Base-by-base conservation (phyloP, 2,888 invertebrate species). In the Seira ritae region DNA sequence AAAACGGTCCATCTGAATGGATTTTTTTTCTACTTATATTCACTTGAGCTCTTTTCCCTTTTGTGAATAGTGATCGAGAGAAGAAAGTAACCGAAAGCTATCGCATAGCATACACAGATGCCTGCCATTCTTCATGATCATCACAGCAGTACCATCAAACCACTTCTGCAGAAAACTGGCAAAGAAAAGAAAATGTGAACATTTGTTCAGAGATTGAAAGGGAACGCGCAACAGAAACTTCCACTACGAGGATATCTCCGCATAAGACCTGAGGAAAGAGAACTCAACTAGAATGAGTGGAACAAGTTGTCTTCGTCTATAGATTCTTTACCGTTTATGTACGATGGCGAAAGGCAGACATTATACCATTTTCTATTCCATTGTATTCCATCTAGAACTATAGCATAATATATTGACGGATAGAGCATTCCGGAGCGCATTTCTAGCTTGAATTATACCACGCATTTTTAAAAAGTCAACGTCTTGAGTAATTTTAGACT, bases 1-100 rank as follows among this genome's bases (percentile, higher is more conserved):
- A 50, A 50, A 50, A 50, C 50, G 50, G 50, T n/a, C 17, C 50
- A 50, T 50, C 50, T 50, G 50, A 50, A 50, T 50, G 17, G 50
- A 50, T 50, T 50, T n/a, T 50, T 50, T n/a, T n/a, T n/a, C 50
- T 50, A 15, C 17, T 50, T 50, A 50, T 50, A 50, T 50, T 50
- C 50, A 50, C 50, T 50, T 50, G 12, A 50, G 50, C 50, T 15
- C 50, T n/a, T n/a, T 50, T 50, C 17, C 50, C 50, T n/a, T 50
- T 50, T 50, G 50, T 50, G 50, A 50, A 50, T 50, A n/a, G 50
- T 50, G 50, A 50, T 50, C 15, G 12, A 50, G n/a, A 31, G 31
- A 31, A 8, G 31, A 31, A 31, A 31, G 8, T 4, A 31, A 31
- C 42, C 6, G 42, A 15, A 50, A n/a, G 50, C 50, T 50, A 50